Evolutionary conservation across 92 coral and sea anemone species (phyloP).

Genomic region (Virgularia gustaviana): DNA sequence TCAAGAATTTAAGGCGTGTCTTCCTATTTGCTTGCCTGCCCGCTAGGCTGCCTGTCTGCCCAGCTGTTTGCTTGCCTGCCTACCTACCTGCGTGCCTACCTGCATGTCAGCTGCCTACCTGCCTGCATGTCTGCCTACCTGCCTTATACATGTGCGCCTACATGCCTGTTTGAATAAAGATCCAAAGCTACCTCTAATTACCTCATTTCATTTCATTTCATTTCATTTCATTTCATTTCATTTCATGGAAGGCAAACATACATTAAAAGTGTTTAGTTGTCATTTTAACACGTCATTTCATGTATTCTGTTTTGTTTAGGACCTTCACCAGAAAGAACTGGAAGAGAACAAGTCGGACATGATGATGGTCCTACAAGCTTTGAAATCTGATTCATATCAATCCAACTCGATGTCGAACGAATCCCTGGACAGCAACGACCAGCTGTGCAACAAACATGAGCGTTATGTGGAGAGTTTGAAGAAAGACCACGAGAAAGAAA

Average conservation of each 20-base stretch:
- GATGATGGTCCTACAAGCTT: constrained; percentile 97
- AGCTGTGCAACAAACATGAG: constrained; percentile 59
- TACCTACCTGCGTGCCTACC: too few species aligned
- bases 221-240: too few species aligned
- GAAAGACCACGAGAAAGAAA: constrained; percentile 67
- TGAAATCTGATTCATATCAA: constrained; percentile 82
- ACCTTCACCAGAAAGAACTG: constrained; percentile 80
- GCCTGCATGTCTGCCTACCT: too few species aligned
- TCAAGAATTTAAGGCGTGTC: too few species aligned
- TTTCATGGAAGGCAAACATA: too few species aligned
- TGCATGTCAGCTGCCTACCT: too few species aligned
- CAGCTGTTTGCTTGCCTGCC: too few species aligned
- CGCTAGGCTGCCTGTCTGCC: too few species aligned
- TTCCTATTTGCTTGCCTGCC: too few species aligned
- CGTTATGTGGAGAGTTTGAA: constrained; percentile 43
- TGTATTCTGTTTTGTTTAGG: constrained; percentile 46
- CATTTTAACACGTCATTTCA: not conserved
- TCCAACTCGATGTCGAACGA: constrained; percentile 40
- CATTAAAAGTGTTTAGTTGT: not conserved
- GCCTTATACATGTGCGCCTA: too few species aligned
- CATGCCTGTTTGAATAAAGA: too few species aligned
- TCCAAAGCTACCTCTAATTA: not conserved
- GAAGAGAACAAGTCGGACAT: constrained; percentile 94
- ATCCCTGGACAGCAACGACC: constrained; percentile 51
- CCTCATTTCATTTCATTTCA: too few species aligned